phyloP scores from a whole-genome alignment of 2,888 invertebrate genomes.

The Tubiluchus corallicola region DNA sequence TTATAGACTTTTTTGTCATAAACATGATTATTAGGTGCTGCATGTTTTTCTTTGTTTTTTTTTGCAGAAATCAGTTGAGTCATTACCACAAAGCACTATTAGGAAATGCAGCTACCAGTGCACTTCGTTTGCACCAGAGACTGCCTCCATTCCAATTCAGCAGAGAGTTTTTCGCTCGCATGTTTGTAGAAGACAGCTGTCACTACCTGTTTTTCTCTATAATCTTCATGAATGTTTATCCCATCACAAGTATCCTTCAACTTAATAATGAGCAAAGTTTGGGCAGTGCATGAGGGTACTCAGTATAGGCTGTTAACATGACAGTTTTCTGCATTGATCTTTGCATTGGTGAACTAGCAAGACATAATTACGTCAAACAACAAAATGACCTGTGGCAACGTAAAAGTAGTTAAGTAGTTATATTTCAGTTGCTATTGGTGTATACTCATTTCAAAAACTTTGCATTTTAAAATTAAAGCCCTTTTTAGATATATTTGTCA shows the following conservation, averaged over 20 bases:
- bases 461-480: no score
- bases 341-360: slow-evolving; percentile 5
- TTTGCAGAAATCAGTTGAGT: slow-evolving; percentile 48
- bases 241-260: slow-evolving; percentile 55
- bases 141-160: slow-evolving; percentile 63
- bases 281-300: background rate
- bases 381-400: background rate
- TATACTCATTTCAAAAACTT: no score
- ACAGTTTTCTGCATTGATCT: slow-evolving; percentile 15
- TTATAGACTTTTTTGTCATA: slow-evolving; percentile 8
- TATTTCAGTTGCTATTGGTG: no score
- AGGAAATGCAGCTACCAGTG: slow-evolving; percentile 83
- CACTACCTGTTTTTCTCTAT: slow-evolving; percentile 90
- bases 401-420: no score
- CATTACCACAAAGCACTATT: slow-evolving; percentile 78
- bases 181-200: slow-evolving; percentile 69
- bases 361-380: background rate
- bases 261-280: slow-evolving; percentile 7
- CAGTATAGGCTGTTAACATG: background rate
- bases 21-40: background rate
- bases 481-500: no score
- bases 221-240: slow-evolving; percentile 75
- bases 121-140: slow-evolving; percentile 81
- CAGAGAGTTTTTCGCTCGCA: slow-evolving; percentile 55
- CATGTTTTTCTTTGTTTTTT: slow-evolving; percentile 12